These are phyloP conservation scores for Toxotes chatareus DNA, from an alignment of 2,113 vertebrate species.

Conservation along the genomic window DNA sequence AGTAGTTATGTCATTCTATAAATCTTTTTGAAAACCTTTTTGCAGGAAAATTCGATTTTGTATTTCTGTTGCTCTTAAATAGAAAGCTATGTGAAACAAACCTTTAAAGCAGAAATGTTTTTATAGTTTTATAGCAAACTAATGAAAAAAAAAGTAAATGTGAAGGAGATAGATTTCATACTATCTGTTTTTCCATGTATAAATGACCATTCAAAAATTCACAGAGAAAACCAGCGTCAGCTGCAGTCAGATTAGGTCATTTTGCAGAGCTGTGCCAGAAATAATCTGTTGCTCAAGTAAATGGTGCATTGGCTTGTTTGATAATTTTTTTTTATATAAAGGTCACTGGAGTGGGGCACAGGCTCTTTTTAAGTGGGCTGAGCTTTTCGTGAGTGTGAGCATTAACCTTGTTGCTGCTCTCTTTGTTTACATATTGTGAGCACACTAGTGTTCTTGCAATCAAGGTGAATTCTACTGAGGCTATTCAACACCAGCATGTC, in stretches of 20 bases:
- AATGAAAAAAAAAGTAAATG: neutral
- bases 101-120: neutral
- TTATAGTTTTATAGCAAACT: neutral
- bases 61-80: constrained; percentile 1
- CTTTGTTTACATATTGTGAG: neutral
- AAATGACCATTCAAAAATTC: neutral
- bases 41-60: neutral
- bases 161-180: neutral
- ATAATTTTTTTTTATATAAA: constrained; percentile 13
- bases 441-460: constrained; percentile 7
- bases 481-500: neutral
- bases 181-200: too few species aligned
- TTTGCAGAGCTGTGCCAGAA: neutral
- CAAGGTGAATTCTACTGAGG: neutral
- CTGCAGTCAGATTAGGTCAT: neutral
- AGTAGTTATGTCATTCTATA: neutral
- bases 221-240: neutral
- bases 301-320: constrained; percentile 19
- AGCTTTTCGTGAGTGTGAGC: neutral
- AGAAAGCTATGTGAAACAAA: constrained; percentile 14
- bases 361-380: neutral
- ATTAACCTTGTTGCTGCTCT: constrained; percentile 1
- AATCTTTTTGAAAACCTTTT: neutral
- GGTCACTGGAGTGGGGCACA: neutral
- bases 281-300: constrained; percentile 9